Percentiles rank a stretch among this genome's conserved stretches.
Conservation (phyloP, 2,888 invertebrate species). For the Apamea sordens region DNA sequence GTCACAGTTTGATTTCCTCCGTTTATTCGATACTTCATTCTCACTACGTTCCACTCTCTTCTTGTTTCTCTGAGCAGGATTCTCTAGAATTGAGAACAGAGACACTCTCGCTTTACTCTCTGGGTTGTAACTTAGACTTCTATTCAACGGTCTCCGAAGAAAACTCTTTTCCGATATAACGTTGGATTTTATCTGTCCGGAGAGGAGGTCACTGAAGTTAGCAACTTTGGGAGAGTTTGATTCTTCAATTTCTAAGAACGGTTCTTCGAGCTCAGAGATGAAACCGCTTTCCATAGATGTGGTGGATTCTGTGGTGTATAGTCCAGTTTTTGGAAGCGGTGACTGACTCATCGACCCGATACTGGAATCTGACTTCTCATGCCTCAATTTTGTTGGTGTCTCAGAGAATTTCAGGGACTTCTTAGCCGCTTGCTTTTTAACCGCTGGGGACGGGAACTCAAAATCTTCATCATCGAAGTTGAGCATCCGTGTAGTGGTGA, state of each 20-base stretch:
- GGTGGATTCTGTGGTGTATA: constrained; percentile 82
- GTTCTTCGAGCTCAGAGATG: constrained; percentile 86
- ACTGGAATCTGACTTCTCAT: constrained; percentile 81
- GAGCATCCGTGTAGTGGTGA: constrained; percentile 80
- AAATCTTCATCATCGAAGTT: constrained; percentile 86
- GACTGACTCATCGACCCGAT: constrained; percentile 81
- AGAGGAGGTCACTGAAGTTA: constrained; percentile 82
- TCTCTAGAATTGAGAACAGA: constrained; percentile 79
- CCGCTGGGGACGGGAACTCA: constrained; percentile 84
- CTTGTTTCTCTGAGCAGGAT: constrained; percentile 75
- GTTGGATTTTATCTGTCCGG: constrained; percentile 82
- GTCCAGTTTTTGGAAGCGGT: constrained; percentile 70
- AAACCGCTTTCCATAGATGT: constrained; percentile 87
- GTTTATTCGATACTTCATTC: constrained; percentile 81
- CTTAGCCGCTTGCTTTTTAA: constrained; percentile 81
- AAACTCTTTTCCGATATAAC: constrained; percentile 72
- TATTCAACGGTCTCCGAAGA: constrained; percentile 70
- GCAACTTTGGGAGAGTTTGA: constrained; percentile 84
- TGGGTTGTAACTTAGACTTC: constrained; percentile 83
- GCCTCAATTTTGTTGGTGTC: constrained; percentile 79
- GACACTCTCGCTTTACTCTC: constrained; percentile 76
- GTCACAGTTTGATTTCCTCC: constrained; percentile 74
- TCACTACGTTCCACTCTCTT: constrained; percentile 92
- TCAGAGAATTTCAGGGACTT: constrained; percentile 84
- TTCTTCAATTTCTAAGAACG: constrained; percentile 84